Conservation (phyloP, 2,113 vertebrate genomes). For the Pelodiscus sinensis region DNA sequence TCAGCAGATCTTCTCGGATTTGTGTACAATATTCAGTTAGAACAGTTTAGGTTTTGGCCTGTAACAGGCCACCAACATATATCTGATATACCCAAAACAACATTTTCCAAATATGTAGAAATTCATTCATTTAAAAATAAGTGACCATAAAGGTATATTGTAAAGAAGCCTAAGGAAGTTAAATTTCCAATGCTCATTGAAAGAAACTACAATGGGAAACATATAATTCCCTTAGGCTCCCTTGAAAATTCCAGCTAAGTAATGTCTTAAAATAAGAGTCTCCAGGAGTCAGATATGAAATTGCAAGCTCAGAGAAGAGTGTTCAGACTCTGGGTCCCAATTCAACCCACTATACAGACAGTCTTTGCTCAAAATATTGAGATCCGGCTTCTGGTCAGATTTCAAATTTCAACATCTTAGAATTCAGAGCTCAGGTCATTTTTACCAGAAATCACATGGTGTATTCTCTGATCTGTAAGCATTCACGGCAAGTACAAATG, state of each 20-base stretch:
- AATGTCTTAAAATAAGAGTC: not conserved
- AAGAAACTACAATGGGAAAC: not conserved
- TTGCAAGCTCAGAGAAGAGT: not conserved
- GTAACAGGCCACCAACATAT: not conserved
- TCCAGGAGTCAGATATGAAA: not conserved
- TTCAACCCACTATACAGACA: not conserved
- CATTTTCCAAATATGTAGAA: not conserved
- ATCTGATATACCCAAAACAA: not conserved
- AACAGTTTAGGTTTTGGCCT: not conserved
- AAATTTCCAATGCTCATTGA: fast-evolving
- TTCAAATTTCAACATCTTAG: not conserved
- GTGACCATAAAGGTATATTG: not conserved
- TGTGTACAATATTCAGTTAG: not conserved
- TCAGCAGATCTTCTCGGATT: not conserved
- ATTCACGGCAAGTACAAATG: not conserved
- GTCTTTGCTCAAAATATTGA: not conserved
- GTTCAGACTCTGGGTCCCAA: not conserved
- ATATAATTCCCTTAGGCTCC: not conserved
- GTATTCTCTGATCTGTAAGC: not conserved
- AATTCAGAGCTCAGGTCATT: not conserved
- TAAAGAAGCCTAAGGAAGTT: not conserved
- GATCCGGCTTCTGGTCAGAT: not conserved
- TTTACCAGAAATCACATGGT: not conserved
- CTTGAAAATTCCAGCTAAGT: not conserved
- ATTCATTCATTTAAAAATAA: not conserved